phyloP scores from a whole-genome alignment of 2,113 vertebrate genomes.

The Podilymbus podiceps region DNA sequence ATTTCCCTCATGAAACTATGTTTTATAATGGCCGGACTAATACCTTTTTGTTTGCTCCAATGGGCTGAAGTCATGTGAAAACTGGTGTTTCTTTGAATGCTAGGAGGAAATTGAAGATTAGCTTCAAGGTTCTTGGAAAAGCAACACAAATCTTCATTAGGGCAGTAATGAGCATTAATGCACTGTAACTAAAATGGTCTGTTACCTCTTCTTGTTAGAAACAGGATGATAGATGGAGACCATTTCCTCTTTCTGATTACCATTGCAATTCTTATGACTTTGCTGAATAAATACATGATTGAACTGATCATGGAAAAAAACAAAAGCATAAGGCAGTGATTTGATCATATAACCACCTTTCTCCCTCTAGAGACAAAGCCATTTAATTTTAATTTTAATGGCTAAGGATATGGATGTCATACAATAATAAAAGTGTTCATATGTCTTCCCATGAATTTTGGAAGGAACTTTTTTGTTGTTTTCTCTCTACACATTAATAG shows the following conservation, averaged over 20 bases:
- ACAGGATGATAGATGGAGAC: conserved; percentile 59
- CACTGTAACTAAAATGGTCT: conserved; percentile 69
- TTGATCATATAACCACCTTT: background rate
- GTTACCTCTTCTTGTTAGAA: conserved; percentile 66
- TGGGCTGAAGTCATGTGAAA: conserved; percentile 21
- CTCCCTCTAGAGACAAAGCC: background rate
- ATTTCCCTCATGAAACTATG: conserved; percentile 12
- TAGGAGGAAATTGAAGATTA: conserved; percentile 56
- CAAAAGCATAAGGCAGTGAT: conserved; percentile 34
- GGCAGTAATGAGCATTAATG: conserved; percentile 68
- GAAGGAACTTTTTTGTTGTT: background rate
- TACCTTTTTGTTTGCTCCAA: background rate
- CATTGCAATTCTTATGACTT: conserved; percentile 55
- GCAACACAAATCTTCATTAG: conserved; percentile 74
- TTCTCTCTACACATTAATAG: background rate
- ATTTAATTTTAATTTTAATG: background rate
- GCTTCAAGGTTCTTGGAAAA: conserved; percentile 56
- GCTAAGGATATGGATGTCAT: background rate
- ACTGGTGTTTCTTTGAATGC: conserved; percentile 39
- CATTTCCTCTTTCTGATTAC: conserved; percentile 61
- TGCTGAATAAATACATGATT: conserved; percentile 42
- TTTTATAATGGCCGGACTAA: background rate
- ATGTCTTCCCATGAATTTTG: background rate
- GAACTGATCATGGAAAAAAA: background rate
- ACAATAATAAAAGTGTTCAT: background rate